Evolutionary conservation across 2,888 invertebrate species (phyloP), one percentile per base, ranked within the genome.

Genomic region (Ochropleura leucogaster): DNA sequence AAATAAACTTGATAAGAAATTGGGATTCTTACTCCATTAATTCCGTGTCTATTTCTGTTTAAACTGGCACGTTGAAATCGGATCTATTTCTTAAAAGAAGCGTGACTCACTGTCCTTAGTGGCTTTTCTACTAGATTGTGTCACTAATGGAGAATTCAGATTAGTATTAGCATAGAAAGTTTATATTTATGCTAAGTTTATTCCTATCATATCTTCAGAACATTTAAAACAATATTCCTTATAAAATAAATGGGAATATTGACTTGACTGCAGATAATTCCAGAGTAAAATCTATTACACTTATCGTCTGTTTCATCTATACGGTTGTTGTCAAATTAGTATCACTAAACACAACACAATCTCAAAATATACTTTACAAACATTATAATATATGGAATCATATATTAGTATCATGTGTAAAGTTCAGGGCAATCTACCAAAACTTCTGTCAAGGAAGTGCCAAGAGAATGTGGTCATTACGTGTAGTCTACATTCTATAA

Each of bases 351-450:
- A 64, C 30, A 63, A 69, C 6, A n/a, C 53, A 18, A n/a, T 59
- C 40, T 68, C 40, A 67, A 77, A 57, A 66, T 80, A 69, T 78
- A 71, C 9, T 47, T 51, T 18, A 57, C 20, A 59, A 74, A 67
- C 62, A 74, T 74, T 66, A 65, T 70, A 75, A 72, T 49, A 68
- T 42, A 77, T 60, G 51, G n/a, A 67, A 66, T 70, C 67, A 66
- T 70, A 63, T 63, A 65, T 68, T 70, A 74, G 68, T 70, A 75
- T 66, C 76, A 68, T 74, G 82, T 84, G 82, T 85, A 87, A 89
- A 90, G 90, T 90, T 90, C 89, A 94, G 93, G 95, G 95, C 94
- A 94, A 92, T 85, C 89, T 87, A 94, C 94, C 94, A 95, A 95
- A 89, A 88, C 72, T 77, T 76, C 79, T 89, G 89, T 90, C 89